Evolutionary conservation across 2,113 vertebrate genomes (phyloP), one percentile per base, ranked within the genome.

Genomic region (Phrynocephalus versicolor): DNA sequence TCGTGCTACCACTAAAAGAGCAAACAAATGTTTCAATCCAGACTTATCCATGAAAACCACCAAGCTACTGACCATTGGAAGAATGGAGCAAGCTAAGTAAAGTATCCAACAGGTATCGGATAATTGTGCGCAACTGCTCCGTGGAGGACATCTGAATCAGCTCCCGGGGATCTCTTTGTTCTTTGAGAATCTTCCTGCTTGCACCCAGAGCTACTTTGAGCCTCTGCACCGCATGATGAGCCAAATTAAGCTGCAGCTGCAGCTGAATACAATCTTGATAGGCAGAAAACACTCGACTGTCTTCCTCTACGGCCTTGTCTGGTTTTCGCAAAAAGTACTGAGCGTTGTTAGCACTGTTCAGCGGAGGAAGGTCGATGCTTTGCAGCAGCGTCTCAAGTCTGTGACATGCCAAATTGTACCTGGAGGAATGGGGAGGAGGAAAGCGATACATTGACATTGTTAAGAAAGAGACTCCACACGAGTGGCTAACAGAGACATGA

Each of bases 221-320:
- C 45, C 99, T 96, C 91, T 99, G 98, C 41, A 99, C 99, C 1
- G 98, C 98, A 83, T 99, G 98, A 93, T 99, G 98, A 85, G 98
- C 98, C 94, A 99, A 96, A 94, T 99, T 99, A 41, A 99, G 96
- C 69, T 99, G 99, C 89, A 99, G 97, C 88, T 99, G 99, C 60
- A 99, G 96, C 94, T 99, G 99, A 93, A 99, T 98, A 93, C 99
- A 99, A 93, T 99, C 99, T 91, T 99, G 99, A 92, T 99, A 99
- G 81, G 98, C 98, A 37, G 98, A 99, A 96, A 99, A 99, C 3
- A 99, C 99, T 21, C 98, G 97, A 88, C 97, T 97, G 87, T 99
- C 99, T 95, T 99, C 99, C 88, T 99, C 98, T 27, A 99, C 98
- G 35, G 98, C 99, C 88, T 99, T 99, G 95, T 99, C 98, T 1